Evolutionary conservation across 2,888 invertebrate species (phyloP).

Genomic region (Onchidella celtica): DNA sequence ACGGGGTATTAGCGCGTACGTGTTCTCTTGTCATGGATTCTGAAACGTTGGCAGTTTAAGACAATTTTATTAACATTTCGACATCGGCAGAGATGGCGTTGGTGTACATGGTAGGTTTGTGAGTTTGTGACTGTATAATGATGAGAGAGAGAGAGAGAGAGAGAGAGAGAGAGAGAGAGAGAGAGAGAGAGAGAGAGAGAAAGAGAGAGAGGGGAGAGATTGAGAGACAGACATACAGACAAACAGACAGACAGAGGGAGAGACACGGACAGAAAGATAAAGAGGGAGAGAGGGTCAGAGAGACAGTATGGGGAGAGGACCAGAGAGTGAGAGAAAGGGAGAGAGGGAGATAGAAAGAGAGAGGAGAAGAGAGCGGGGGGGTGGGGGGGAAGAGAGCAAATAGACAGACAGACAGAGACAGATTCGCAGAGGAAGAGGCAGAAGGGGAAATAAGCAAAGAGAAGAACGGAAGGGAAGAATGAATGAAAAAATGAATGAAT

Average conservation of each 20-base stretch:
- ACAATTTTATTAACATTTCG: too few species aligned
- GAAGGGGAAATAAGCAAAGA: neutral
- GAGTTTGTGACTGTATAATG: neutral
- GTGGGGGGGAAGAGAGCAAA: neutral
- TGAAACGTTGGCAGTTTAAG: too few species aligned
- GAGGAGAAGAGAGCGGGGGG: neutral
- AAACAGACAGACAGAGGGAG: neutral
- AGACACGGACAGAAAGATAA: neutral
- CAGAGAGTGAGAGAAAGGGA: neutral
- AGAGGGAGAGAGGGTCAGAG: neutral
- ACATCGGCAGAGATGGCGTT: too few species aligned
- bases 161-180: constrained; percentile 16
- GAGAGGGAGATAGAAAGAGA: neutral
- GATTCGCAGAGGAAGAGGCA: neutral
- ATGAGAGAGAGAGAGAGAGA: constrained; percentile 3
- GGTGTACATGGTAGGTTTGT: neutral
- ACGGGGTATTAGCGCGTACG: too few species aligned
- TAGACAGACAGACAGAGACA: neutral
- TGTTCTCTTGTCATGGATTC: too few species aligned
- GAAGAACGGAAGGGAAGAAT: neutral
- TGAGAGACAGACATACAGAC: constrained; percentile 10
- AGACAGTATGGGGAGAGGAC: neutral
- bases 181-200: constrained; percentile 4
- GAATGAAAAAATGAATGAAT: too few species aligned
- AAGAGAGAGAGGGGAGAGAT: constrained; percentile 8